These are phyloP conservation scores for Drosophila novamexicana DNA, from an alignment of 1,140 invertebrate species.

Conservation along the genomic window DNA sequence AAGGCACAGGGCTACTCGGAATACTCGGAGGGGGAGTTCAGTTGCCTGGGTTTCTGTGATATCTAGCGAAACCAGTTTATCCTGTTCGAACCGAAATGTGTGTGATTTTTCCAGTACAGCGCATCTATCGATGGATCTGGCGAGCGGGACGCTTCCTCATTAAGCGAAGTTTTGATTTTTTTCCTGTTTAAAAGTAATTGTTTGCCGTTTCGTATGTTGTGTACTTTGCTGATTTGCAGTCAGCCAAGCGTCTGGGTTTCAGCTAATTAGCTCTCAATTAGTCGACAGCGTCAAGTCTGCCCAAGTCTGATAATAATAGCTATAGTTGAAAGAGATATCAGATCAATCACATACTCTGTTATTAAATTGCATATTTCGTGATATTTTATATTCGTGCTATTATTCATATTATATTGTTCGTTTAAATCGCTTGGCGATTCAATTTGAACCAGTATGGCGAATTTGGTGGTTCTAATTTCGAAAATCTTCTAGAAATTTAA, in stretches of 20 bases:
- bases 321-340: neutral
- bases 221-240: slow-evolving; percentile 43
- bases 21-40: neutral
- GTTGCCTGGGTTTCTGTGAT: slow-evolving; percentile 15
- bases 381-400: neutral
- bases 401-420: neutral
- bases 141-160: slow-evolving; percentile 53
- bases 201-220: slow-evolving; percentile 12
- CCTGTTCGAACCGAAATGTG: slow-evolving; percentile 51
- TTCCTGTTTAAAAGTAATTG: slow-evolving; percentile 32
- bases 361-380: neutral
- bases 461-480: neutral
- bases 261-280: slow-evolving; percentile 68
- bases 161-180: slow-evolving; percentile 65
- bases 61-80: slow-evolving; percentile 61
- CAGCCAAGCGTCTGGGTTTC: slow-evolving; percentile 15
- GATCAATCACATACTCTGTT: neutral
- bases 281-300: slow-evolving; percentile 17
- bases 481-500: neutral
- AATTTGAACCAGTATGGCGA: too few relatives aligned
- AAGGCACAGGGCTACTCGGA: neutral
- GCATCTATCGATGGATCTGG: neutral
- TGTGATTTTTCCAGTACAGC: slow-evolving; percentile 53
- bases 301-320: slow-evolving; percentile 11
- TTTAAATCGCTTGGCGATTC: too few relatives aligned